Evolutionary conservation across 2,113 vertebrate species (phyloP), one percentile per base, ranked within the genome.

Genomic region (Erpornis zantholeuca): DNA sequence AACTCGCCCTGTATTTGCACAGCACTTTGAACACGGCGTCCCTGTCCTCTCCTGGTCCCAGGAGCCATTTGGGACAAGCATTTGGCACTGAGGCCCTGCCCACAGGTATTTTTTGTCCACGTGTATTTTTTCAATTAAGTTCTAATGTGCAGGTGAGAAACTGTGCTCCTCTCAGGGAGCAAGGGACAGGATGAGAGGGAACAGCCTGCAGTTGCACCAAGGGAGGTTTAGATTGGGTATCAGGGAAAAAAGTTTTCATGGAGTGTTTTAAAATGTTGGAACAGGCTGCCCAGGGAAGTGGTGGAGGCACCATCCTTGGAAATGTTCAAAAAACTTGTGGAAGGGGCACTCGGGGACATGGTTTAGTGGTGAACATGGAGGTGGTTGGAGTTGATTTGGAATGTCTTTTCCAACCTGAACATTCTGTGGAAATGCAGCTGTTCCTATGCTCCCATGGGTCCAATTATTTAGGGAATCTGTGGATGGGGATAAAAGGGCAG

Each of bases 401-500:
- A 60, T 45, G 20, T 1, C 13, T 47, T 79, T 79, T 40, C 65
- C 56, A 61, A 16, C 18, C 19, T 36, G 52, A 60, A 10, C 15
- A 36, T 24, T 47, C 49, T 3, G 1, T 35, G 54, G 38, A 63
- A 82, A 25, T 0, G 9, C 7, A 12, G 18, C 70, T 24, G 29
- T 10, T n/a, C 40, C 59, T 29, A 2, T 0, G 0, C 57, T 50
- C 45, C 60, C 53, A n/a, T 0, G 14, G 53, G 72, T 35, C 33
- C 35, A 27, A 13, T 52, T 8, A n/a, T 5, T 31, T 3, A 1
- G 44, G 56, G 75, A 64, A 78, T 12, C 28, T 18, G 16, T 9
- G 33, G 10, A 6, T 15, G 65, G 36, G 25, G n/a, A 63, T 57
- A 15, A 36, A 69, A 72, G 50, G 59, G 29, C 45, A 73, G 71